phyloP scores from a whole-genome alignment of 2,888 invertebrate species.

The Eupithecia subfuscata region DNA sequence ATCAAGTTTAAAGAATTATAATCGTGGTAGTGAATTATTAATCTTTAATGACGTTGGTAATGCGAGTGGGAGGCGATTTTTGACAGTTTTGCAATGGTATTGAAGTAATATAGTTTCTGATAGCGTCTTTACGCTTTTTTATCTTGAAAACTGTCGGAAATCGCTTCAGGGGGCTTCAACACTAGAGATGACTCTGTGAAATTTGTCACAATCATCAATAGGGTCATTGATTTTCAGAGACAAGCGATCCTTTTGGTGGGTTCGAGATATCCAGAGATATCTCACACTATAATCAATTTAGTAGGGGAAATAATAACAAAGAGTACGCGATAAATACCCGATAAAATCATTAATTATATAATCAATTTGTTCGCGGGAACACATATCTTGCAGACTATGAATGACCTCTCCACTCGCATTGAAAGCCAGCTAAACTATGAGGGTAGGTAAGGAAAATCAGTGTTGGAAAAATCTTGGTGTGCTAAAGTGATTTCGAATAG shows the following conservation, averaged over 20 bases:
- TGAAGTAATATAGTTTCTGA: not conserved
- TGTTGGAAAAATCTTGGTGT: constrained; percentile 13
- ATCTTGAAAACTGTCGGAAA: not conserved
- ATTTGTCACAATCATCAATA: not conserved
- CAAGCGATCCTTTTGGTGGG: not conserved
- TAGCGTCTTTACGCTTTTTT: not conserved
- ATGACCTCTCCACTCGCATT: not conserved
- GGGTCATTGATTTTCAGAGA: not conserved
- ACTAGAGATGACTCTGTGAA: not conserved
- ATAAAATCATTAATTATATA: no score
- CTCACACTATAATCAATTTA: not conserved
- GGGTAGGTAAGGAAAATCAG: constrained; percentile 4
- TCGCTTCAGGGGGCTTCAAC: not conserved
- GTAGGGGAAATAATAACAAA: no score
- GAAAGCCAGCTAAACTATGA: not conserved
- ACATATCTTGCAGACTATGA: not conserved
- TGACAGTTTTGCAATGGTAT: not conserved
- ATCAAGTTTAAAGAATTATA: constrained; percentile 5
- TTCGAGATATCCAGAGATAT: not conserved
- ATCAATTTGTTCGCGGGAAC: not conserved
- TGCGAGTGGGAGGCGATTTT: not conserved
- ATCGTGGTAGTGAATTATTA: constrained; percentile 2
- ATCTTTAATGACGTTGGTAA: not conserved
- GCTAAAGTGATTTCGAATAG: constrained; percentile 3
- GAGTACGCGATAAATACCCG: no score